These are phyloP conservation scores for Hylia prasina DNA, from an alignment of 2,113 vertebrate species.

Conservation along the genomic window DNA sequence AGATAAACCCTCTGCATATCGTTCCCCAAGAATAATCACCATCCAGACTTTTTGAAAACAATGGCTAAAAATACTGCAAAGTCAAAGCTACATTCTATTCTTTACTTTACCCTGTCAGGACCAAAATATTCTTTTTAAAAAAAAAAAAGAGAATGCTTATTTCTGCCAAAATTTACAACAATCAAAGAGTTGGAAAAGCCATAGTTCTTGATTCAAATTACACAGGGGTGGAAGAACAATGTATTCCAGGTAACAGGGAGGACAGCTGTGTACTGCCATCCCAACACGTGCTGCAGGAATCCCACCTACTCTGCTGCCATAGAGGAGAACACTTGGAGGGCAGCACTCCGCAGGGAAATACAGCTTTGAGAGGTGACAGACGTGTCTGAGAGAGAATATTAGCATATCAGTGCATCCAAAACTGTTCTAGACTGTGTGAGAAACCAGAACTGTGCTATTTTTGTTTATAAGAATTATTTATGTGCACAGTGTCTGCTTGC, in stretches of 20 bases:
- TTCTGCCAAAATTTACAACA: background rate
- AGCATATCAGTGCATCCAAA: background rate
- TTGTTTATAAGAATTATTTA: background rate
- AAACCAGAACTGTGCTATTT: background rate
- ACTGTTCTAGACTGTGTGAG: background rate
- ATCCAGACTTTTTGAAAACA: background rate
- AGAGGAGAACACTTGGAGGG: background rate
- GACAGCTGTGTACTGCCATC: background rate
- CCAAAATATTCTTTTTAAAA: background rate
- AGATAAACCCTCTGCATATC: background rate
- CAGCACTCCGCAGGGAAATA: background rate
- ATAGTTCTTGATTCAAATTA: background rate
- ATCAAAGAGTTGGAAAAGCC: background rate
- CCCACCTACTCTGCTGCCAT: background rate
- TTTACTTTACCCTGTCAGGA: background rate
- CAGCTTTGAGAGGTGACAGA: background rate
- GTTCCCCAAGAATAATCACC: background rate
- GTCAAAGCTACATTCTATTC: background rate
- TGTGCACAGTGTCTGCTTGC: background rate
- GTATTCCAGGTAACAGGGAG: background rate
- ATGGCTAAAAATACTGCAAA: background rate
- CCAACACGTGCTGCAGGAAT: background rate
- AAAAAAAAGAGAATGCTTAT: background rate
- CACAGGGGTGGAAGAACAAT: background rate
- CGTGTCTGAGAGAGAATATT: background rate